Base-by-base conservation (phyloP, 2,888 invertebrate species). In the Pasiphila rectangulata region DNA sequence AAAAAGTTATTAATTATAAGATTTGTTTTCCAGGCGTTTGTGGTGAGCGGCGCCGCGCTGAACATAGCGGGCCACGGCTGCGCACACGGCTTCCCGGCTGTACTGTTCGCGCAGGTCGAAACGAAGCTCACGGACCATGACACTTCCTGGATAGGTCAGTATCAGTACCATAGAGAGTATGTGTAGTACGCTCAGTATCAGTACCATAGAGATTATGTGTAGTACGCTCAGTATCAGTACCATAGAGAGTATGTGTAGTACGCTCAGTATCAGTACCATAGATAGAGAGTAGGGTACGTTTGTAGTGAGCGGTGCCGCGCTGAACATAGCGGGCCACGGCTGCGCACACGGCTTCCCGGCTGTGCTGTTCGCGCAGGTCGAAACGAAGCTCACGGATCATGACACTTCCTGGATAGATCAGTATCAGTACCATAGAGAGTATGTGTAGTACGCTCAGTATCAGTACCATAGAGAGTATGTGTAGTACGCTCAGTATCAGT, bases 41-140 rank as follows among this genome's bases (percentile, higher is more conserved):
- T 88, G 54, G 87, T 88, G 36, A 78, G 81, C 40, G 87, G 87
- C 1, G 87, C 87, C 2, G 87, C 87, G 12, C 61, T 88, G 23
- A 88, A 88, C 65, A 86, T 88, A 45, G 81, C 75, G 0, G 87
- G 87, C 0, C 87, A 88, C 54, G 87, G 87, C 19, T 87, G 87
- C 56, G 88, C 86, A 0, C 87, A 87, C 61, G 87, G 87, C 32
- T 88, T 61, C 49, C 87, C 87, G 0, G 86, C 87, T 0, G 88
- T 88, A 1, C 64, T 88, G 36, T 87, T 88, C 63, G 76, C 87
- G 0, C 87, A 88, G 63, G 66, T 88, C 45, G 72, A 69, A 0
- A 65, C 85, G 43, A 73, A 59, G 27, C 72, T 87, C n/a, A 83
- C 84, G 0, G 83, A 85, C 35, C 84, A 86, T 63, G 86, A 87